Base-by-base conservation (phyloP, 2,888 invertebrate genomes). In the Melanchra persicariae region DNA sequence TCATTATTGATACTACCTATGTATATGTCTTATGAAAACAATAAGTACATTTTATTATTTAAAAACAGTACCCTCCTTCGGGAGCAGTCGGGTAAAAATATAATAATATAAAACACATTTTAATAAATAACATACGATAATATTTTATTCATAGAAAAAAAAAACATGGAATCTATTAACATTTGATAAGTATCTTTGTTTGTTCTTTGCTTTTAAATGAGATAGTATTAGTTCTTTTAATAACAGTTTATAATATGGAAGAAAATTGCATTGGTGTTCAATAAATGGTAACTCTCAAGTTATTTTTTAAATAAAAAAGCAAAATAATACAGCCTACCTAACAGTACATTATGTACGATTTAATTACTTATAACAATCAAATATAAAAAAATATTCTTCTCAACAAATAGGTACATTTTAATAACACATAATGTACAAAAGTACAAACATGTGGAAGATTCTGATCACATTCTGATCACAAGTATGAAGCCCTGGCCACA, bases 271-370 rank as follows among this genome's bases (percentile, higher is more conserved):
- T 37, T 37, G 7, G 4, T 37, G 15, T 43, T 49, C 66, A 24
- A 10, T 26, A 57, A 66, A 51, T 68, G 73, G 77, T 77, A 77
- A 73, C 69, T 68, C 22, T 10, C 0, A 43, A 24, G 6, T 34
- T 30, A 12, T 19, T 12, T 12, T n/a, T 17, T 1, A 52, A 40
- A 40, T 19, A 30, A 40, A 26, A 51, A n/a, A 0, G 37, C 22
- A n/a, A 19, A 43, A 15, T n/a, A 15, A 10, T 7, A 37, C 10
- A 70, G 8, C 17, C 15, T 22, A 9, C n/a, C 24, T 51, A 15
- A 7, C 51, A 24, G 19, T 24, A 17, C 37, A 57, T 57, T 37
- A 37, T 22, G 34, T 37, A 37, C 22, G 34, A 22, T 22, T n/a
- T 47, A 10, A 6, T 34, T 4, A 12, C 12, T 15, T 9, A 15